A percentile compares a stretch with the other conserved stretches of the same genome.
Evolutionary conservation across 2,113 vertebrate species (phyloP).

Genomic region (Phyllopteryx taeniolatus): DNA sequence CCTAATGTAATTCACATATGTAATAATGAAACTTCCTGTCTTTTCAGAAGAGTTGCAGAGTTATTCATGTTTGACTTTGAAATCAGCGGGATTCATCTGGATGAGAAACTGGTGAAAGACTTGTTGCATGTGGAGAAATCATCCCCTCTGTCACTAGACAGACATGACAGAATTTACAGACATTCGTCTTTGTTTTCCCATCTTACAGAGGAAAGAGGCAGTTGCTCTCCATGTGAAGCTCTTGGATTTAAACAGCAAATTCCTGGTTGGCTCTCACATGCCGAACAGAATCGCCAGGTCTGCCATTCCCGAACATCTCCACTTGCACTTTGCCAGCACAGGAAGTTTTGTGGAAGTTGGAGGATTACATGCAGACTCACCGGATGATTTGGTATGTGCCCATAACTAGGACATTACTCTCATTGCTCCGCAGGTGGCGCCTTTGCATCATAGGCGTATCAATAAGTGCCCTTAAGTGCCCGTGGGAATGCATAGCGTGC

Average conservation of each 20-base stretch:
- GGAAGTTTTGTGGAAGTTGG: constrained; percentile 80
- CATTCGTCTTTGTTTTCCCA: background rate
- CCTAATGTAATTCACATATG: background rate
- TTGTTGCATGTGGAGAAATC: background rate
- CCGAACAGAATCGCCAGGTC: constrained; percentile 85
- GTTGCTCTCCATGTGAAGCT: constrained; percentile 88
- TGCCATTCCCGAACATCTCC: constrained; percentile 82
- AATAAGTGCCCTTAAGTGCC: background rate
- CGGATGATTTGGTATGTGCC: constrained; percentile 83
- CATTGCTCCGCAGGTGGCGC: constrained; percentile 53
- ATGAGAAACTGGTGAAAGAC: constrained; percentile 84
- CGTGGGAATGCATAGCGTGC: background rate
- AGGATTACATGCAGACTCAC: constrained; percentile 84
- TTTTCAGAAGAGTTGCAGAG: constrained; percentile 87
- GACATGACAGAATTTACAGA: background rate
- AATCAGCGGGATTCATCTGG: constrained; percentile 97
- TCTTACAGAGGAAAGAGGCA: constrained; percentile 81
- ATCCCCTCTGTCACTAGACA: background rate
- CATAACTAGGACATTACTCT: background rate
- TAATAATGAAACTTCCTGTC: background rate
- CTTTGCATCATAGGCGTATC: background rate
- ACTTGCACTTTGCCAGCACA: constrained; percentile 76
- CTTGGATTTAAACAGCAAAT: constrained; percentile 86
- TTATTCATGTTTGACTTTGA: constrained; percentile 99
- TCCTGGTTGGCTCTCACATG: constrained; percentile 82